A percentile compares a stretch with the other conserved stretches of the same genome.
phyloP scores from a whole-genome alignment of 2,797 vertebrate species.

The Potorous gilbertii region DNA sequence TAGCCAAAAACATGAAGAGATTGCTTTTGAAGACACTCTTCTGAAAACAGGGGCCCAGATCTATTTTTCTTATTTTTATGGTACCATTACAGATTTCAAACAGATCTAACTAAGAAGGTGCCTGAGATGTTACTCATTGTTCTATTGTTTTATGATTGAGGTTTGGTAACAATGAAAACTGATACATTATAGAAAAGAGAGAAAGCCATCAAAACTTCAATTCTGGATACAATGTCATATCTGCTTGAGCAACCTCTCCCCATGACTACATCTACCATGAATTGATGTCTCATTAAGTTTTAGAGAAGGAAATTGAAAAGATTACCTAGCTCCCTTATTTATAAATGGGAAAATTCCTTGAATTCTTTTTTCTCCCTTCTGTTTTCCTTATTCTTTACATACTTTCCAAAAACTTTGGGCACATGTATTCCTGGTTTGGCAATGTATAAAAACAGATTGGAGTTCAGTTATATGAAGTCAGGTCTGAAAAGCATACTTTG shows the following conservation, averaged over 20 bases:
- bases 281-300: background rate
- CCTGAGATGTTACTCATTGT: background rate
- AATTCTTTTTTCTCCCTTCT: background rate
- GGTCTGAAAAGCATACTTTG: background rate
- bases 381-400: background rate
- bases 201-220: background rate
- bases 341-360: background rate
- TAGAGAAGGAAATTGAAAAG: background rate
- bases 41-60: background rate
- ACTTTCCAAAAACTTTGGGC: background rate
- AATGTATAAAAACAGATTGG: background rate
- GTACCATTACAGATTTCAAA: background rate
- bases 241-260: background rate
- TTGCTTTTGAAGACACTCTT: background rate
- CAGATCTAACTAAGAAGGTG: background rate
- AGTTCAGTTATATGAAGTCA: background rate
- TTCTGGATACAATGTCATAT: background rate
- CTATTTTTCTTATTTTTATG: background rate
- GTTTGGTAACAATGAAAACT: background rate
- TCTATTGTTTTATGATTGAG: background rate
- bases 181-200: background rate
- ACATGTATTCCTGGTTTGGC: background rate
- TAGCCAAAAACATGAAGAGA: background rate
- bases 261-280: background rate
- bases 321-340: background rate